Evolutionary conservation across 2,113 vertebrate genomes (phyloP).

Genomic region (Butorides virescens): DNA sequence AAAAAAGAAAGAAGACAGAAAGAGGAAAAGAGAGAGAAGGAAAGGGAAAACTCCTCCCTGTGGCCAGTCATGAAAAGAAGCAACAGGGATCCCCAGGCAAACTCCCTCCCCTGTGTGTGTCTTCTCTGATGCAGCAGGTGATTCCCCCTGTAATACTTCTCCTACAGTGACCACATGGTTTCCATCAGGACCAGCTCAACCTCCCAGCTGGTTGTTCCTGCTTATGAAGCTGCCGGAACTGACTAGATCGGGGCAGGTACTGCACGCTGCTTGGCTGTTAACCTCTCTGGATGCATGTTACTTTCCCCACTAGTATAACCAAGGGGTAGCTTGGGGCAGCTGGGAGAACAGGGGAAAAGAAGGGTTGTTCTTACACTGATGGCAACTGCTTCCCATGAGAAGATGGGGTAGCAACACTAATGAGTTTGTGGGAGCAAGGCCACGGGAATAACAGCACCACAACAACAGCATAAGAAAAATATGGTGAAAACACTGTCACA

Average conservation of each 20-base stretch:
- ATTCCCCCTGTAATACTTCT: neutral
- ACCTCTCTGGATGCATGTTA: neutral
- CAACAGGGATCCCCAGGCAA: neutral
- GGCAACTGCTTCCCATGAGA: neutral
- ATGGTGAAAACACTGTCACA: neutral
- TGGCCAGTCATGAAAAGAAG: neutral
- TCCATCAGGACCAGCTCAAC: neutral
- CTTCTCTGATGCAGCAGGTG: neutral
- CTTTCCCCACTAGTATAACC: neutral
- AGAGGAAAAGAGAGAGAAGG: neutral
- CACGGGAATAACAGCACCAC: neutral
- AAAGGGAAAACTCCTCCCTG: neutral
- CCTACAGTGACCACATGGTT: neutral
- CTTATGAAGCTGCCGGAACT: neutral
- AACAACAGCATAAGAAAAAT: neutral
- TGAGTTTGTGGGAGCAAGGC: neutral
- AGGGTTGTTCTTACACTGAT: neutral
- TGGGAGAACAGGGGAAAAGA: neutral
- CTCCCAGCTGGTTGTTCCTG: neutral
- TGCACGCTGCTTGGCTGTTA: neutral
- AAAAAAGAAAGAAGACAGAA: fast-evolving
- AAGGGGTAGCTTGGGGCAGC: neutral
- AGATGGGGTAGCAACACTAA: neutral
- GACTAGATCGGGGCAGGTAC: neutral
- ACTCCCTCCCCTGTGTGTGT: neutral